Percentiles rank a stretch among this genome's conserved stretches.
Evolutionary conservation across 2,888 invertebrate species (phyloP).

Genomic region (Lingula anatina): DNA sequence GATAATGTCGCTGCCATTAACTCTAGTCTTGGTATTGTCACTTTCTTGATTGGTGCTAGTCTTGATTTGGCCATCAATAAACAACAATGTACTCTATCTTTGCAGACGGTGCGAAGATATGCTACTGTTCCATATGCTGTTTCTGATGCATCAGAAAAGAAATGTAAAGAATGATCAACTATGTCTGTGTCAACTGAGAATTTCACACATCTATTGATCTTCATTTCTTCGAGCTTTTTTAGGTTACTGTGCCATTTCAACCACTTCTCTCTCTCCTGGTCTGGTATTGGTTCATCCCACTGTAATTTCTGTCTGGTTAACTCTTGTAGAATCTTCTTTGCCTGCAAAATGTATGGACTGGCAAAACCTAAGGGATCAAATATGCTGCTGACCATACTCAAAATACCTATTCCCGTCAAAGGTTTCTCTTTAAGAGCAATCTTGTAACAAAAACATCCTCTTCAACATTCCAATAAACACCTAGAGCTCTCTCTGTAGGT

Average conservation of each 20-base stretch:
- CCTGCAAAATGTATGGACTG: not conserved
- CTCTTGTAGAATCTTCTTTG: not conserved
- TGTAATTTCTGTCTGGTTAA: not conserved
- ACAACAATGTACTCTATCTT: not conserved
- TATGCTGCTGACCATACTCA: not conserved
- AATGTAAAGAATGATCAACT: too few species aligned
- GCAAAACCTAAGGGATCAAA: not conserved
- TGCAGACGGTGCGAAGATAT: not conserved
- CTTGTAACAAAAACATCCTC: conserved; percentile 8
- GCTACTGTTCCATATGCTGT: not conserved
- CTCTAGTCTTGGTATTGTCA: not conserved
- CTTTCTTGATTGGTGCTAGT: not conserved
- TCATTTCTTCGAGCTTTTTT: not conserved
- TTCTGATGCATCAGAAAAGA: too few species aligned
- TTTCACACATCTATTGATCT: not conserved
- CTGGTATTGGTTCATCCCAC: not conserved
- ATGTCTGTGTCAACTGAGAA: too few species aligned
- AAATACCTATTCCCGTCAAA: not conserved
- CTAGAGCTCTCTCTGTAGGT: conserved; percentile 11
- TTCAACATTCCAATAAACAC: conserved; percentile 9
- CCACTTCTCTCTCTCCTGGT: not conserved
- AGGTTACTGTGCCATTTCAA: not conserved
- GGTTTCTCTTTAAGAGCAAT: conserved; percentile 1
- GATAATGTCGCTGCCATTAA: not conserved
- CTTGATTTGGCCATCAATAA: not conserved